phyloP scores from a whole-genome alignment of 2,113 vertebrate species.

The Nibea coibor region DNA sequence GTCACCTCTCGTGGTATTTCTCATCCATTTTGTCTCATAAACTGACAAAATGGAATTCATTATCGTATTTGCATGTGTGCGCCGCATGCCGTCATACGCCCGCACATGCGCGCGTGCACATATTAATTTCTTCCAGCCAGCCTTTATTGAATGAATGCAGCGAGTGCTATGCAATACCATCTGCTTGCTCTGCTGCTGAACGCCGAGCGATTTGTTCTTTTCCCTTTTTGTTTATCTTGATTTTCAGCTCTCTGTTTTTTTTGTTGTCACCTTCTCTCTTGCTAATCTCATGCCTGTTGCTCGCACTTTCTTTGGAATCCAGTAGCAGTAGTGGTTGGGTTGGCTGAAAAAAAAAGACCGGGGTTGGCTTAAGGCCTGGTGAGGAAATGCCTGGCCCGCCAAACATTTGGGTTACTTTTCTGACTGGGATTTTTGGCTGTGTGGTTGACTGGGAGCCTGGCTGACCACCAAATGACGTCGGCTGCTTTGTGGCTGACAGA shows the following conservation, averaged over 20 bases:
- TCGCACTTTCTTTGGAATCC: constrained; percentile 29
- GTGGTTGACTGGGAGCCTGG: constrained; percentile 25
- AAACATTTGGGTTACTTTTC: constrained; percentile 60
- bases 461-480: constrained; percentile 44
- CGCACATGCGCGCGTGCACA: not conserved
- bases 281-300: constrained; percentile 20
- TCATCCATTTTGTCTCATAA: constrained; percentile 12
- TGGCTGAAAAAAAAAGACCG: constrained; percentile 36
- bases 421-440: constrained; percentile 31
- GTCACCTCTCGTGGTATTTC: constrained; percentile 12
- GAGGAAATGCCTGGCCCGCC: constrained; percentile 16
- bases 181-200: constrained; percentile 37
- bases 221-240: constrained; percentile 32
- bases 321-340: constrained; percentile 3
- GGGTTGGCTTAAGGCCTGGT: constrained; percentile 41
- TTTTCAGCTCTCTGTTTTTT: constrained; percentile 27
- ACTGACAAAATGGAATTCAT: constrained; percentile 29
- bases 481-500: constrained; percentile 37
- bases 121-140: not conserved
- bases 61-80: constrained; percentile 1
- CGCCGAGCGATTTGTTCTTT: not conserved
- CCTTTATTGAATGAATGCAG: constrained; percentile 39
- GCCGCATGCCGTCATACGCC: constrained; percentile 9
- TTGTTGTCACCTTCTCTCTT: constrained; percentile 27
- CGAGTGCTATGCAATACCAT: constrained; percentile 31